Conservation (phyloP, 2,797 vertebrate species). For the Syndactyla subalaris region DNA sequence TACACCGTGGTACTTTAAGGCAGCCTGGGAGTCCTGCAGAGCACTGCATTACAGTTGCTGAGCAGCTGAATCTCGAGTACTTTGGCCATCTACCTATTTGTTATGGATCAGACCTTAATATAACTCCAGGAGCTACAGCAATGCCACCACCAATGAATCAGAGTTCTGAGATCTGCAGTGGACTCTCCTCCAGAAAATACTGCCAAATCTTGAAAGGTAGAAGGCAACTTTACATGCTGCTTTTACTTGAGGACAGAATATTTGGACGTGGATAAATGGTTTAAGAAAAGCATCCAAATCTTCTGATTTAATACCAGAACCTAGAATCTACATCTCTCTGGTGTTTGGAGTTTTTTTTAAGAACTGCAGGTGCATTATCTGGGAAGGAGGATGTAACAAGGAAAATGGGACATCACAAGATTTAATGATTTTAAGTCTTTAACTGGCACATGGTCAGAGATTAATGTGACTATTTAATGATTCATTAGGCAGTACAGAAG, state of each 20-base stretch:
- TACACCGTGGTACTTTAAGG: not conserved
- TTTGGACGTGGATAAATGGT: not conserved
- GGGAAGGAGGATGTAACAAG: not conserved
- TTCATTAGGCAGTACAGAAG: not conserved
- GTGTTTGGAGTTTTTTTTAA: not conserved
- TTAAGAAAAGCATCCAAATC: not conserved
- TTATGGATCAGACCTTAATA: not conserved
- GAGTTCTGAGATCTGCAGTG: not conserved
- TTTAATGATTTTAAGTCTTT: not conserved
- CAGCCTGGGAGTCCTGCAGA: not conserved
- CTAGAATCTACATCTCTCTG: not conserved
- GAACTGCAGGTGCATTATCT: not conserved
- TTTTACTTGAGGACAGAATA: not conserved
- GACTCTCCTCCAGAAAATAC: not conserved
- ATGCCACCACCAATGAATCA: not conserved
- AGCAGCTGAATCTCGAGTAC: not conserved
- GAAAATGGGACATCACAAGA: not conserved
- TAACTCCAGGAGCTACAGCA: not conserved
- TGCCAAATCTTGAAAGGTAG: not conserved
- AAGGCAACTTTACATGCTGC: not conserved
- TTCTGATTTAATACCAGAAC: not conserved
- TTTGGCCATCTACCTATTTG: not conserved
- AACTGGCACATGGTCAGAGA: not conserved
- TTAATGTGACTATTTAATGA: not conserved
- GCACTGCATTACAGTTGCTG: not conserved